A percentile compares a stretch with the other conserved stretches of the same genome.
Evolutionary conservation across 2,888 invertebrate genomes (phyloP).

Genomic region (Eristalinus sepulchralis): DNA sequence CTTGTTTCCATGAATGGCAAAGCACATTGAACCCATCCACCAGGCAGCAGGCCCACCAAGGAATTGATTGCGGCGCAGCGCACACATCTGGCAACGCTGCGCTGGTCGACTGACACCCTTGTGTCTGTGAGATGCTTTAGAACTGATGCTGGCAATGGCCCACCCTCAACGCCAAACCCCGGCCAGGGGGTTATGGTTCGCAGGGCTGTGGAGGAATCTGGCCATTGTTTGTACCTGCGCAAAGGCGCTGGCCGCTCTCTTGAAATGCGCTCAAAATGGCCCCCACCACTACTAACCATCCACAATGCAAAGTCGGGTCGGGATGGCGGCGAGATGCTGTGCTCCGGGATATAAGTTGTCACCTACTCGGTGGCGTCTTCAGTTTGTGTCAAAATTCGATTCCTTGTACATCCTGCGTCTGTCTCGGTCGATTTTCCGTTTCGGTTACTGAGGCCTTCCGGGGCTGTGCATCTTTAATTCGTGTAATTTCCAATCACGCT

Average conservation of each 20-base stretch:
- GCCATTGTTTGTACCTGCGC: slow-evolving; percentile 68
- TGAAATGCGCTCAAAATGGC: slow-evolving; percentile 12
- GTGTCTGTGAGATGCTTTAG: slow-evolving; percentile 45
- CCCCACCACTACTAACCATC: slow-evolving; percentile 46
- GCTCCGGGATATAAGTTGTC: slow-evolving; percentile 60
- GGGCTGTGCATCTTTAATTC: slow-evolving; percentile 19
- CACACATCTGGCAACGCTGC: slow-evolving; percentile 41
- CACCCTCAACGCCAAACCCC: neutral
- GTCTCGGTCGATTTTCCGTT: neutral
- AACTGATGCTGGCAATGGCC: neutral
- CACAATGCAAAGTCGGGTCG: slow-evolving; percentile 28
- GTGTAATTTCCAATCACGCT: slow-evolving; percentile 7
- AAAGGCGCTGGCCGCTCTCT: slow-evolving; percentile 8
- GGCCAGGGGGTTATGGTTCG: neutral
- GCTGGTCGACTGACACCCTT: slow-evolving; percentile 25
- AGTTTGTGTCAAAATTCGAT: slow-evolving; percentile 62
- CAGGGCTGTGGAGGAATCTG: slow-evolving; percentile 20
- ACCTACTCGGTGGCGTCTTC: slow-evolving; percentile 31
- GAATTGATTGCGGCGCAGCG: neutral
- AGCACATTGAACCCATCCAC: slow-evolving; percentile 61
- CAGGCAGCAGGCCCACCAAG: neutral
- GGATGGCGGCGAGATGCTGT: slow-evolving; percentile 20
- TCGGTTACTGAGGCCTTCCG: slow-evolving; percentile 19
- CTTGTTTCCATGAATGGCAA: slow-evolving; percentile 29
- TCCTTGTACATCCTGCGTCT: slow-evolving; percentile 24